Conservation (phyloP, 2,113 vertebrate genomes). For the Salminus brasiliensis region DNA sequence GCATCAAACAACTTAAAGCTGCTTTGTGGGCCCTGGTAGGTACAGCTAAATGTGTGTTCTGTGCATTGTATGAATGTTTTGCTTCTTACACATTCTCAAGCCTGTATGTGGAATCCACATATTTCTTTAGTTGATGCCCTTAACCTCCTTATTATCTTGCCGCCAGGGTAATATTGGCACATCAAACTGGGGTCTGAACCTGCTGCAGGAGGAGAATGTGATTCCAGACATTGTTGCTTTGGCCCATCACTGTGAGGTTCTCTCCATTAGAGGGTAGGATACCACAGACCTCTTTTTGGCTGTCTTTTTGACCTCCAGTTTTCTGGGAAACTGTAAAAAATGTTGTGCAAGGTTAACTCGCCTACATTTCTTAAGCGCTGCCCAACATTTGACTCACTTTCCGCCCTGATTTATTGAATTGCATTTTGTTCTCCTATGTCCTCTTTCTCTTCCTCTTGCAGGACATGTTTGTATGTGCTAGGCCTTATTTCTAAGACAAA, state of each 20-base stretch:
- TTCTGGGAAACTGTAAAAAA: not conserved
- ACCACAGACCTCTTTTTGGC: not conserved
- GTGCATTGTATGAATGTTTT: no score
- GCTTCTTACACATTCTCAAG: no score
- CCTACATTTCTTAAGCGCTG: not conserved
- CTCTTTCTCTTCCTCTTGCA: conserved; percentile 52
- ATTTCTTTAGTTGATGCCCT: no score
- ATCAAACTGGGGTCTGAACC: conserved; percentile 97
- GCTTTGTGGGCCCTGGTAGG: conserved; percentile 97
- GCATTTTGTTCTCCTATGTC: not conserved
- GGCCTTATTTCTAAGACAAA: conserved; percentile 95
- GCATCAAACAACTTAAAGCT: conserved; percentile 96
- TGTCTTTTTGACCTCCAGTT: not conserved
- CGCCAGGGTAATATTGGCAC: conserved; percentile 96
- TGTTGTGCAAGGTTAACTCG: not conserved
- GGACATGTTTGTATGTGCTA: conserved; percentile 93
- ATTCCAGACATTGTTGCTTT: conserved; percentile 92
- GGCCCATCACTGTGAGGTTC: conserved; percentile 93
- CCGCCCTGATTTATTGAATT: not conserved
- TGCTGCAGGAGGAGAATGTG: conserved; percentile 97
- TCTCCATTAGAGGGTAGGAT: conserved; percentile 92
- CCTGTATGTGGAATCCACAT: no score
- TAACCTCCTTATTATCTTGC: not conserved
- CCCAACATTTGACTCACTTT: not conserved
- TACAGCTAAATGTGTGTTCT: conserved; percentile 1